Conservation (phyloP, 2,113 vertebrate genomes). For the Gadus chalcogrammus region DNA sequence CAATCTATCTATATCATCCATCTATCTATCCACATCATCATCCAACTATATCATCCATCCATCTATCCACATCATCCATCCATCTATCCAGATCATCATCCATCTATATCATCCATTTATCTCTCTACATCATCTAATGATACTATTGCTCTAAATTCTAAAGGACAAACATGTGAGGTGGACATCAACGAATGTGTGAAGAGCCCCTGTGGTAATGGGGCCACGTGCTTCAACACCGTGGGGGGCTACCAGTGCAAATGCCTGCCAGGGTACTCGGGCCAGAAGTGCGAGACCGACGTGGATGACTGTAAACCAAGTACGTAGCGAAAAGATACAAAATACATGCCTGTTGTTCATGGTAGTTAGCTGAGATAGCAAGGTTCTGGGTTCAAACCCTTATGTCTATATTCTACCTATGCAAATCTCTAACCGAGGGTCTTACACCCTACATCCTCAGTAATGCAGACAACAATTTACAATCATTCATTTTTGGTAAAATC, state of each 20-base stretch:
- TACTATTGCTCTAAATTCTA: neutral
- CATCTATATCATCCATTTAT: too few species aligned
- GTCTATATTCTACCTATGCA: too few species aligned
- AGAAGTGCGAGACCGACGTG: slow-evolving; percentile 83
- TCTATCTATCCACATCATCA: too few species aligned
- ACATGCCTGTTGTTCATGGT: neutral
- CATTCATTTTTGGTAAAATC: too few species aligned
- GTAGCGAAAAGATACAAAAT: slow-evolving; percentile 28
- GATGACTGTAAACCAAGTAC: slow-evolving; percentile 96
- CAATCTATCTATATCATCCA: neutral
- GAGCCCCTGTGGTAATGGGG: slow-evolving; percentile 82
- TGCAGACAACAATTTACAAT: too few species aligned
- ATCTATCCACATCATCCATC: neutral
- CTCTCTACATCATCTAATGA: neutral
- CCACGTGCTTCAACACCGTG: slow-evolving; percentile 85
- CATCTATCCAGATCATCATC: neutral
- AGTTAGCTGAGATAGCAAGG: neutral
- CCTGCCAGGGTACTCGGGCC: slow-evolving; percentile 80
- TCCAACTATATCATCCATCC: too few species aligned
- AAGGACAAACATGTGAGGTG: slow-evolving; percentile 93
- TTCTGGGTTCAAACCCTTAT: neutral
- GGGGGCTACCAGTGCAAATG: slow-evolving; percentile 87
- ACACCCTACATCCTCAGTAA: too few species aligned
- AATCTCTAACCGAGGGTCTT: too few species aligned
- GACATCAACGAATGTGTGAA: slow-evolving; percentile 96